Percentiles rank a stretch among this genome's conserved stretches.
These are phyloP conservation scores for Euwallacea fornicatus DNA, from an alignment of 1,140 invertebrate genomes.

Conservation along the genomic window DNA sequence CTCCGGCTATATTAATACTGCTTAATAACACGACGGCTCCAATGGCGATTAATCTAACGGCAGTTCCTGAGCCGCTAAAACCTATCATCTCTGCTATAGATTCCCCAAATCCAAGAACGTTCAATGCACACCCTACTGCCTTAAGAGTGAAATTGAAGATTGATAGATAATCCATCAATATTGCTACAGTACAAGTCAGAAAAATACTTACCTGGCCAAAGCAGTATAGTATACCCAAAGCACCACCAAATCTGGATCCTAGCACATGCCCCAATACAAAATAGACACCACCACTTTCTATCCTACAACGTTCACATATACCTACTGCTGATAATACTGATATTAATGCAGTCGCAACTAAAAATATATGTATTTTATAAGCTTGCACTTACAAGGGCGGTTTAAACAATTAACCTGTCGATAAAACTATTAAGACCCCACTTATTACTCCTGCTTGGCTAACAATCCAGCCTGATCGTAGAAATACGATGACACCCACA, in stretches of 20 bases:
- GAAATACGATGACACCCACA: slow-evolving; percentile 95
- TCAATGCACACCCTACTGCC: slow-evolving; percentile 93
- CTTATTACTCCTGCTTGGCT: slow-evolving; percentile 89
- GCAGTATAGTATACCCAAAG: slow-evolving; percentile 90
- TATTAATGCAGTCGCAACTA: slow-evolving; percentile 83
- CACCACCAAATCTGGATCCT: slow-evolving; percentile 88
- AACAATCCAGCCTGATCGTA: slow-evolving; percentile 96
- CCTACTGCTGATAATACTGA: slow-evolving; percentile 92
- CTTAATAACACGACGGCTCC: slow-evolving; percentile 79
- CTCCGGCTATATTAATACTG: slow-evolving; percentile 87
- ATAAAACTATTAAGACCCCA: slow-evolving; percentile 84
- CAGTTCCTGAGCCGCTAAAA: slow-evolving; percentile 70
- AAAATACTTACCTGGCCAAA: slow-evolving; percentile 80
- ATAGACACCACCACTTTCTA: slow-evolving; percentile 95
- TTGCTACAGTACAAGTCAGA: neutral
- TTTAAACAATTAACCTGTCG: slow-evolving; percentile 65
- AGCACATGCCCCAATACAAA: slow-evolving; percentile 92
- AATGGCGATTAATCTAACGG: slow-evolving; percentile 78
- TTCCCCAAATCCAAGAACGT: slow-evolving; percentile 93
- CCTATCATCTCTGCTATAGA: slow-evolving; percentile 84
- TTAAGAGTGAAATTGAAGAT: slow-evolving; percentile 53
- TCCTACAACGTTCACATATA: slow-evolving; percentile 91
- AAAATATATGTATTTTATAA: slow-evolving; percentile 49
- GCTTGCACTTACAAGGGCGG: neutral
- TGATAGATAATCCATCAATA: neutral